Conservation (phyloP, 2,797 vertebrate species). For the Melanotaenia pygmaea region DNA sequence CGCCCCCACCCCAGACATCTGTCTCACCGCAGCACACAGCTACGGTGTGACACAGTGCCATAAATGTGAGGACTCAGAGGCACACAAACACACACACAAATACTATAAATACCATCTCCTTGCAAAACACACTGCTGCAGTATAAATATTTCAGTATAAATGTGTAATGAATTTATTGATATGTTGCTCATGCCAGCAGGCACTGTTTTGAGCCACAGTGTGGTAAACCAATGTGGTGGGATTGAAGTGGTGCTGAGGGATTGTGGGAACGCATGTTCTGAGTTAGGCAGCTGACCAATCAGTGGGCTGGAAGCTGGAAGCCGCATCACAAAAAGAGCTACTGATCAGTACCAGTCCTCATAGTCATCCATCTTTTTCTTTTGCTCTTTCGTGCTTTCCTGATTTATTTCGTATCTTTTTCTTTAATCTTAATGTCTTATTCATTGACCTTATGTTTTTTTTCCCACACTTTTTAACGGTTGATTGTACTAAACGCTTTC, state of each 20-base stretch:
- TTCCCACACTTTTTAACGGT: neutral
- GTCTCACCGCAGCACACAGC: slow-evolving; percentile 75
- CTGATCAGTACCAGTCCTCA: slow-evolving; percentile 82
- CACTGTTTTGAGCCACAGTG: slow-evolving; percentile 80
- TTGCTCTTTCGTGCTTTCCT: slow-evolving; percentile 52
- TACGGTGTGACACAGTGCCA: slow-evolving; percentile 70
- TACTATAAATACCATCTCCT: slow-evolving; percentile 82
- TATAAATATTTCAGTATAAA: slow-evolving; percentile 86
- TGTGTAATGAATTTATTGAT: slow-evolving; percentile 88
- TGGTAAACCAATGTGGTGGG: slow-evolving; percentile 83
- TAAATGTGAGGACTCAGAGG: slow-evolving; percentile 67
- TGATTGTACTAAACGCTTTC: neutral
- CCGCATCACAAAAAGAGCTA: slow-evolving; percentile 81
- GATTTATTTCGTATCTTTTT: slow-evolving; percentile 36
- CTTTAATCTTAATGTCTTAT: slow-evolving; percentile 34
- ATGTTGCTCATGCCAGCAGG: slow-evolving; percentile 82
- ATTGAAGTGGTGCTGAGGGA: slow-evolving; percentile 86
- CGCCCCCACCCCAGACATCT: slow-evolving; percentile 70
- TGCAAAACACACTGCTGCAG: slow-evolving; percentile 78
- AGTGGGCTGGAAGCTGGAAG: slow-evolving; percentile 77
- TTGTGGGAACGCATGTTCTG: slow-evolving; percentile 85
- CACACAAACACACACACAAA: slow-evolving; percentile 59
- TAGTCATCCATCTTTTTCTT: slow-evolving; percentile 68
- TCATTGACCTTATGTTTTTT: neutral
- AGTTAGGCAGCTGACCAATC: slow-evolving; percentile 82